Evolutionary conservation across 2,797 vertebrate species (phyloP), one percentile per base, ranked within the genome.

Genomic region (Gymnoscopelus microlampas): DNA sequence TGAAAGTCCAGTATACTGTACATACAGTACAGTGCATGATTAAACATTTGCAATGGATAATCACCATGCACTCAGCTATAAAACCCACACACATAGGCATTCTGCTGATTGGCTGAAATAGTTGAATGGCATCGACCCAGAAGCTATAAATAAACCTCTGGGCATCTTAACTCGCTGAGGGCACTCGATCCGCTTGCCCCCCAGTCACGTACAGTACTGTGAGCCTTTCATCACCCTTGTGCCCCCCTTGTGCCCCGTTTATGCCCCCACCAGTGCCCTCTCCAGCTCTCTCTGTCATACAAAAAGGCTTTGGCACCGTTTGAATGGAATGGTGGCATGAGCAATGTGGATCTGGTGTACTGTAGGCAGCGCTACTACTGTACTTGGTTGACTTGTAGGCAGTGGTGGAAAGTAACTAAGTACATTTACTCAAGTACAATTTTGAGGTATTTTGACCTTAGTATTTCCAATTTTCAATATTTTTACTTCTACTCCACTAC

Each of bases 141-240:
- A 69, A 67, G 62, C 71, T 86, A 89, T 87, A 90, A 90, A 91
- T 91, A 90, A 78, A 85, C 63, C 32, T 2, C 14, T 1, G 39
- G 58, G 68, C 70, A 72, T 66, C 47, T 19, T 35, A 70, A 67
- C 63, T 81, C 80, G 78, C 83, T 60, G 60, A 68, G 48, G 3
- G 24, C 57, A 56, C 60, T 77, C 39, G n/a, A 76, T 70, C 78
- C 19, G 63, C 3, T 63, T 72, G 74, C 76, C 64, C 7, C 32
- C 7, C 32, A 67, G 78, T 79, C 68, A 53, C 81, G 86, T 77
- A 79, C 79, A 81, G 81, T 70, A 19, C 35, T 14, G 65, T 82
- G 77, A 76, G 61, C 69, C 71, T 84, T 87, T 84, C 70, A 69
- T 86, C 76, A 70, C 68, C 24, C 60, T 50, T 26, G 2, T 57